Evolutionary conservation across 2,113 vertebrate species (phyloP), one percentile per base, ranked within the genome.

Genomic region (Megalops atlanticus): DNA sequence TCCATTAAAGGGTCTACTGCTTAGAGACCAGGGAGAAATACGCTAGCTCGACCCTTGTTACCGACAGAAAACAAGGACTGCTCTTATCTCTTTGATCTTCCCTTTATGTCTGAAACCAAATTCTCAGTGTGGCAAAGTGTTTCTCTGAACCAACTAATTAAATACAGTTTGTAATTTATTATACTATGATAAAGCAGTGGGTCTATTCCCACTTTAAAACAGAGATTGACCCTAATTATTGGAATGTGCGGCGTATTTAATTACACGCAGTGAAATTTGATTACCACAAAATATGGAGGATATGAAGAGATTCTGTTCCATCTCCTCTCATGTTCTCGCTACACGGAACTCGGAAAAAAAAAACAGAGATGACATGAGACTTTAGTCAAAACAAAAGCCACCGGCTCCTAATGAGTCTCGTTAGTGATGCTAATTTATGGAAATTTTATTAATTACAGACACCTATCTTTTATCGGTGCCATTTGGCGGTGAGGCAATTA

Each of bases 371-470:
- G 93, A 95, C 95, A 94, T 84, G 91, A 93, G 94, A 96, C 87
- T 86, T 90, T 88, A 94, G 88, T 94, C 92, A 93, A 96, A 95
- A 97, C 94, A 96, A 96, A 97, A 98, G 93, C 93, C 94, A 92
- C 89, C 86, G 88, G 94, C 95, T 93, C 90, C 94, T 98, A 98
- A 98, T 97, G 96, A 98, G 96, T 95, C 96, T 96, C 94, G 96
- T 98, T 97, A 97, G 95, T 87, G 94, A 98, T 98, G 97, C 96
- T 97, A 98, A 99, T 98, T 95, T 98, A 99, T 99, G 97, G 96
- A 98, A 97, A 99, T 98, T 93, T 95, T 96, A 99, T 98, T 99
- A 99, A 98, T 98, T 98, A 96, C 95, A 95, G 95, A 97, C 96
- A 97, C 97, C 96, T 98, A 98, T 98, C 96, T 96, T 97, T 99